Percentiles rank a stretch among this genome's conserved stretches.
Conservation (phyloP, 1,140 invertebrate genomes). For the Apis dorsata region DNA sequence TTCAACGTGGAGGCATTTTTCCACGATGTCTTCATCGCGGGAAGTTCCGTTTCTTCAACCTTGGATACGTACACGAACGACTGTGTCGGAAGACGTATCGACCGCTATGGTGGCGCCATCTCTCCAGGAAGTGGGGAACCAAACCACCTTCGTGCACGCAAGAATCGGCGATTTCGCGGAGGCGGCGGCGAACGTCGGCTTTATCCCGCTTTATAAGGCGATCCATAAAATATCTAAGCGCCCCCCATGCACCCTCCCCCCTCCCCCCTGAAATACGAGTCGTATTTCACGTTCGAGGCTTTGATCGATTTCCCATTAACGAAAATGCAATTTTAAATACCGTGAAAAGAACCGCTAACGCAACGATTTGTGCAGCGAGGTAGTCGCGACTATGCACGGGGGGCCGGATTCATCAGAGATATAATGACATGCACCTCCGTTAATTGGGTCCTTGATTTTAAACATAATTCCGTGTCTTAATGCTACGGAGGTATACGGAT, state of each 20-base stretch:
- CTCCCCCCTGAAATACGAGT: background rate
- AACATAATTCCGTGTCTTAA: conserved; percentile 7
- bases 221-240: conserved; percentile 51
- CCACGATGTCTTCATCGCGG: background rate
- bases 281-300: conserved; percentile 17
- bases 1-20: background rate
- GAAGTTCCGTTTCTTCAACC: background rate
- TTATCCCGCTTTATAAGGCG: conserved; percentile 27
- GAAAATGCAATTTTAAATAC: background rate
- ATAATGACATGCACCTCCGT: background rate
- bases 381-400: no score
- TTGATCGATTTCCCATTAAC: conserved; percentile 33
- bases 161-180: conserved; percentile 32
- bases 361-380: background rate
- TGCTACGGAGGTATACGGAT: background rate
- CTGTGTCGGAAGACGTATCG: conserved; percentile 25
- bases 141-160: conserved; percentile 22
- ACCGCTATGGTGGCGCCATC: conserved; percentile 68
- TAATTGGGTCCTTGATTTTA: conserved; percentile 20
- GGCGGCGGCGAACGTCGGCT: conserved; percentile 12
- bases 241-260: conserved; percentile 25
- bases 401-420: background rate
- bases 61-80: background rate
- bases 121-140: conserved; percentile 53
- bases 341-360: background rate